Conservation (phyloP, 2,797 vertebrate species). For the Ptychobarbus kaznakovi region DNA sequence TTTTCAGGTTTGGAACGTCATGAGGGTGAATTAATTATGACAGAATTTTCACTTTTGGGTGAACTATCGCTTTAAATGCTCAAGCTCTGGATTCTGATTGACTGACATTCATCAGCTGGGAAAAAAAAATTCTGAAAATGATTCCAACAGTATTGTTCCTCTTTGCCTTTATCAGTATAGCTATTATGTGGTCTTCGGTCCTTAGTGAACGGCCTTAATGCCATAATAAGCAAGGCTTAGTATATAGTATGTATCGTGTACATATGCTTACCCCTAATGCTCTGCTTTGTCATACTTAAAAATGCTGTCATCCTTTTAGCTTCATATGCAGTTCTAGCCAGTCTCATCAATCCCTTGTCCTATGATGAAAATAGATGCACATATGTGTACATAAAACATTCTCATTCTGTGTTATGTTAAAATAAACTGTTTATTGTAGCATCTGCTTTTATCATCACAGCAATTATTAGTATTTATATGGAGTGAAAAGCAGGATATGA, state of each 20-base stretch:
- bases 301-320: neutral
- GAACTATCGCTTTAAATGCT: neutral
- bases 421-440: neutral
- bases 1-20: no score
- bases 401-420: neutral
- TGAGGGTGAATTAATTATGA: no score
- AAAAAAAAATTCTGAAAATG: neutral
- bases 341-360: neutral
- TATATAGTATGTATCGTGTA: neutral
- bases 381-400: neutral
- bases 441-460: neutral
- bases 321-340: neutral
- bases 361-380: neutral
- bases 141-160: neutral
- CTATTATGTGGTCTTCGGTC: neutral
- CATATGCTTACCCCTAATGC: neutral
- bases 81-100: neutral
- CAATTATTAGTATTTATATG: slow-evolving; percentile 31
- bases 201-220: neutral
- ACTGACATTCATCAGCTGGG: slow-evolving; percentile 17
- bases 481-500: slow-evolving; percentile 20
- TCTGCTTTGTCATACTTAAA: neutral
- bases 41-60: no score
- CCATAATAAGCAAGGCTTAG: neutral
- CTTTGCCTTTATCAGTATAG: no score